Conservation (phyloP, 2,888 invertebrate genomes). For the Bugulina stolonifera region DNA sequence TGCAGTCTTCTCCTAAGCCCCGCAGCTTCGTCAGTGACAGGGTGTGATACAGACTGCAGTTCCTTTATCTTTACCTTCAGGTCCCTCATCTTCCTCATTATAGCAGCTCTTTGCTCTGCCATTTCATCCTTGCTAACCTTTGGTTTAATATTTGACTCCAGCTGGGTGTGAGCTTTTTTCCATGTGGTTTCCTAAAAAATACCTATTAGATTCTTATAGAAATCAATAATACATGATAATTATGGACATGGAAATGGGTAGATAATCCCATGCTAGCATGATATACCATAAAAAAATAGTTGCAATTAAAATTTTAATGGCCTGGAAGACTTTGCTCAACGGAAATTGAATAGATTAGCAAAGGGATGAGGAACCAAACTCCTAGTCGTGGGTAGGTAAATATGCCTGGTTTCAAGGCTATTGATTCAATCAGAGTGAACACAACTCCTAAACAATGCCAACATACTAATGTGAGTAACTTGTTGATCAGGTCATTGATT, state of each 20-base stretch:
- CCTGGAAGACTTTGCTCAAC: too few species aligned
- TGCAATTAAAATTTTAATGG: too few species aligned
- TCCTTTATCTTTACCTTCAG: background rate
- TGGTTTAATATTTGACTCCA: background rate
- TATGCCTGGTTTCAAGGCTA: too few species aligned
- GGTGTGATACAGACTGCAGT: background rate
- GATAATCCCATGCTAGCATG: too few species aligned
- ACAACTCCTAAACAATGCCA: too few species aligned
- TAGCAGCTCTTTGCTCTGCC: background rate
- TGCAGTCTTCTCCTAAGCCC: background rate
- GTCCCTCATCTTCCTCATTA: background rate
- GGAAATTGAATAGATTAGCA: too few species aligned
- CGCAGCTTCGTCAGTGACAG: slow-evolving; percentile 14
- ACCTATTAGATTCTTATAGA: background rate
- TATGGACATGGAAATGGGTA: too few species aligned
- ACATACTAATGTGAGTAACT: background rate
- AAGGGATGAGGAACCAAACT: too few species aligned
- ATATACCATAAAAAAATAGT: too few species aligned
- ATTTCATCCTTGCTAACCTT: background rate
- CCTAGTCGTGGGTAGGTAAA: too few species aligned
- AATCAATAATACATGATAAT: too few species aligned
- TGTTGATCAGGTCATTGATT: slow-evolving; percentile 1
- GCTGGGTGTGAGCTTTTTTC: slow-evolving; percentile 1
- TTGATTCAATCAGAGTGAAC: too few species aligned
- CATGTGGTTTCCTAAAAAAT: slow-evolving; percentile 1